Evolutionary conservation across 2,888 invertebrate species (phyloP), one percentile per base, ranked within the genome.

Genomic region (Acholoe squamosa): DNA sequence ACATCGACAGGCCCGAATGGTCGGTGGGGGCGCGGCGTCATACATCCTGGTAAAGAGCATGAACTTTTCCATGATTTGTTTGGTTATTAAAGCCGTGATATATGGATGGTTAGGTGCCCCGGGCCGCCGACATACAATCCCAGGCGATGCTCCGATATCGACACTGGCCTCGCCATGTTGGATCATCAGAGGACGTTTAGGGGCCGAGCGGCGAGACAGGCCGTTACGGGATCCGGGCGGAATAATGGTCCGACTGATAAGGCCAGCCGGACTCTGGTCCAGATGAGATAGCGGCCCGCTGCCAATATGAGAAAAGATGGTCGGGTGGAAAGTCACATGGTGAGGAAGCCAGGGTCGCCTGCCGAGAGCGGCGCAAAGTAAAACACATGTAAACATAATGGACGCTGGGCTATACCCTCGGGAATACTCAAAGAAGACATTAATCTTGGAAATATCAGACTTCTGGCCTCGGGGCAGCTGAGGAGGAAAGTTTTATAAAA

Each of bases 371-470:
- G n/a, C 22, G 80, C 34, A 80, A 80, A 80, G 80, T 34, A 80
- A 80, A 80, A 80, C 80, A 80, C 80, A 80, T 80, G 80, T 80
- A 80, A 80, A 80, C 80, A 80, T 80, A 80, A 80, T 80, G 80
- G 80, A 80, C 34, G 19, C 80, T 33, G 1, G 80, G 43, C 80
- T n/a, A 12, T 25, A 80, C 80, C 80, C 80, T 10, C 14, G 80
- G 80, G 80, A 80, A 80, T 80, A 80, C 80, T 80, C 80, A 80
- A 80, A 80, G 80, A 43, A n/a, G 80, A n/a, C 80, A 80, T 80
- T 80, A 80, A 80, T 80, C 80, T 80, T 80, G 19, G 80, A 22
- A 33, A 43, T 80, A 80, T 80, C 80, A 80, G 80, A 80, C 80
- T 80, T 16, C 80, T 43, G 80, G 80, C 80, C 80, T 80, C 76